A percentile compares a stretch with the other conserved stretches of the same genome.
These are phyloP conservation scores for Palythoa grandis DNA, from an alignment of 92 coral and sea anemone genomes.

Conservation along the genomic window DNA sequence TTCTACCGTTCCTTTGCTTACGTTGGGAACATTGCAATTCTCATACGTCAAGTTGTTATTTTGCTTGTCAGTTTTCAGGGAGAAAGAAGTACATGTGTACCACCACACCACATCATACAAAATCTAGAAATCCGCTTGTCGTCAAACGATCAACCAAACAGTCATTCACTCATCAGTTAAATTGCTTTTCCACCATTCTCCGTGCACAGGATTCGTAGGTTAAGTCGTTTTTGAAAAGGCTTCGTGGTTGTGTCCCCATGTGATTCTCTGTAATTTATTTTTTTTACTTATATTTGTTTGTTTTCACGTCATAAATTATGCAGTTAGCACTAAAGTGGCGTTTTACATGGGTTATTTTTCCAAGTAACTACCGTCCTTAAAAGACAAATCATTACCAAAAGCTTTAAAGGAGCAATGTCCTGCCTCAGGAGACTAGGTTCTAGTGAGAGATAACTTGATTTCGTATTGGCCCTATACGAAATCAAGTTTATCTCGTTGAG, in stretches of 20 bases:
- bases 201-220: not conserved
- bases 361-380: too few relatives aligned
- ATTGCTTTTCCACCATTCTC: not conserved
- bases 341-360: too few relatives aligned
- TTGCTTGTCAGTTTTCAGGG: constrained; percentile 17
- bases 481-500: too few relatives aligned
- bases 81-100: constrained; percentile 19
- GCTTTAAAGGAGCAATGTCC: too few relatives aligned
- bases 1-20: not conserved
- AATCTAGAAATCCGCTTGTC: not conserved
- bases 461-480: too few relatives aligned
- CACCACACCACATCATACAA: not conserved
- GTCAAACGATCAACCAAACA: not conserved
- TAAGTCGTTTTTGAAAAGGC: not conserved
- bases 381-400: too few relatives aligned
- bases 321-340: too few relatives aligned
- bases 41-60: not conserved
- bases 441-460: too few relatives aligned
- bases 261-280: not conserved
- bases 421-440: too few relatives aligned
- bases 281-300: too few relatives aligned
- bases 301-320: too few relatives aligned
- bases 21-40: not conserved
- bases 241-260: not conserved
- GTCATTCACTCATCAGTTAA: not conserved